These are phyloP conservation scores for Plectropomus leopardus DNA, from an alignment of 2,113 vertebrate species.

Conservation along the genomic window DNA sequence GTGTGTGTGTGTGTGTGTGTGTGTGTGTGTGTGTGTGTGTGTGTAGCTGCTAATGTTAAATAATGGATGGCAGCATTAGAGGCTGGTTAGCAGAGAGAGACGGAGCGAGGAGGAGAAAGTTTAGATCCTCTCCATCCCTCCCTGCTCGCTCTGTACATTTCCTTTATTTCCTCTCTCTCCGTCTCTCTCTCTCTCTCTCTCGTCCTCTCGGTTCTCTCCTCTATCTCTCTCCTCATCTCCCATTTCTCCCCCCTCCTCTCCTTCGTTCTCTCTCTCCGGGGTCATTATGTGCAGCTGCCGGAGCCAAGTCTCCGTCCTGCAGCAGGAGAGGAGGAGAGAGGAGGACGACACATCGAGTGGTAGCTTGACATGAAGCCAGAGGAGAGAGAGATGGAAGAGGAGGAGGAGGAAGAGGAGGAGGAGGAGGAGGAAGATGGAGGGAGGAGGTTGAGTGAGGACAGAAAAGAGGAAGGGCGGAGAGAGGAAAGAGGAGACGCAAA, in stretches of 20 bases:
- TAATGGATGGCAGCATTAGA: slow-evolving; percentile 70
- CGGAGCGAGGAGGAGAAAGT: slow-evolving; percentile 41
- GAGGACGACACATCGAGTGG: slow-evolving; percentile 35
- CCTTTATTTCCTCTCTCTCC: slow-evolving; percentile 20
- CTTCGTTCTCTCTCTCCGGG: slow-evolving; percentile 31
- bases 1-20: slow-evolving; percentile 6
- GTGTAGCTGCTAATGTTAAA: slow-evolving; percentile 61
- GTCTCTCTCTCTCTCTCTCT: not conserved
- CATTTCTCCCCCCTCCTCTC: not conserved
- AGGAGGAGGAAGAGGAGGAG: not conserved
- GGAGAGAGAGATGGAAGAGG: not conserved
- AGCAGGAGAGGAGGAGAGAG: slow-evolving; percentile 43
- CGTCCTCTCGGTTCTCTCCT: slow-evolving; percentile 26
- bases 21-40: no score
- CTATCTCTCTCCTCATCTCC: not conserved
- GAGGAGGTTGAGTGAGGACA: slow-evolving; percentile 33
- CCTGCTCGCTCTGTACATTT: not conserved
- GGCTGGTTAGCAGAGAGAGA: slow-evolving; percentile 33
- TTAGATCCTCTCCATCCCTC: slow-evolving; percentile 21
- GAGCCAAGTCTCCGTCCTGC: slow-evolving; percentile 62
- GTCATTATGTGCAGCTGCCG: slow-evolving; percentile 54
- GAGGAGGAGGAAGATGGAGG: not conserved
- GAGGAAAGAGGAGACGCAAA: slow-evolving; percentile 11
- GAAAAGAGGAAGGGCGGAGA: not conserved
- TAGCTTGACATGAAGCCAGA: slow-evolving; percentile 49